Base-by-base conservation (phyloP, 2,888 invertebrate species). In the Ormyrus nitidulus region DNA sequence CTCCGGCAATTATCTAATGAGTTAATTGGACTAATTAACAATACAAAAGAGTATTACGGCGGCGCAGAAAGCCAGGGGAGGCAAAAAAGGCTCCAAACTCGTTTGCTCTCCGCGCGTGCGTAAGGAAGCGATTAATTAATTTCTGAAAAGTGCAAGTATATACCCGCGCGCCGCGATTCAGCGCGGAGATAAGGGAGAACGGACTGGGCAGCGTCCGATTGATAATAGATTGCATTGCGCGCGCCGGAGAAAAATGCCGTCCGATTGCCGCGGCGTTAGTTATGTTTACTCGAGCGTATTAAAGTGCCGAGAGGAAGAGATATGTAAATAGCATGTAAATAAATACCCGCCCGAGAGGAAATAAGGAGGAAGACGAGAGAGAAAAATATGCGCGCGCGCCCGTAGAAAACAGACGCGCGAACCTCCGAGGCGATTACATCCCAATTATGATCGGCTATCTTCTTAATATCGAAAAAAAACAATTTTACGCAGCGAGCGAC, bases 321-420 rank as follows among this genome's bases (percentile, higher is more conserved):
- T 77, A 81, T 81, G 77, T 81, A 71, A 81, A 81, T 81, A 61
- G 65, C 61, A 61, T 74, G 77, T 81, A 77, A 74, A 74, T 74
- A 70, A 65, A 70, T 61, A 69, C 44, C 49, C 48, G 53, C 10
- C 10, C 44, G 65, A 61, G 68, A 48, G 51, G 56, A 13, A 61
- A 49, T 77, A 61, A 53, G 19, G 34, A 76, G 59, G 48, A 76
- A 58, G 13, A 58, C n/a, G 10, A 49, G 48, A 49, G 48, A 56
- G 61, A 61, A 64, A 56, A 46, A 6, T 34, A 19, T 19, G 19
- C 19, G 19, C 19, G 9, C 34, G 34, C 34, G 34, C 34, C 34
- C 34, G 34, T 34, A 34, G 34, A 34, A 34, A 34, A 34, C 34
- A 34, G 34, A 34, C 34, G 34, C 34, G 34, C 34, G 34, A 34